phyloP scores from a whole-genome alignment of 2,797 vertebrate genomes.

The Australoheros facetus region DNA sequence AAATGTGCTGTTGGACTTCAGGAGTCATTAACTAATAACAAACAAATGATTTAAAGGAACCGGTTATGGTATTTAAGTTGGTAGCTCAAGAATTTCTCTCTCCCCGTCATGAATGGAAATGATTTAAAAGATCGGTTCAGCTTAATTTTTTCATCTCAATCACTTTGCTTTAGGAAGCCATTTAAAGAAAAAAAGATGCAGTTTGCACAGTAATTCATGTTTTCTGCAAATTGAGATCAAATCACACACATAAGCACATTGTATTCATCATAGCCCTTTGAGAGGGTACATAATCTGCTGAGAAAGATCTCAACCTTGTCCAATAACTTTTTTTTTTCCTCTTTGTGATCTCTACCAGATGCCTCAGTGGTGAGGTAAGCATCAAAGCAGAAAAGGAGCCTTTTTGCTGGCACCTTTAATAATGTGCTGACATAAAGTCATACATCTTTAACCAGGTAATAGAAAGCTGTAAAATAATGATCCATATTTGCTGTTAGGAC shows the following conservation, averaged over 20 bases:
- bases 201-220: slow-evolving; percentile 9
- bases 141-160: slow-evolving; percentile 18
- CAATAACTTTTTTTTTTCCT: slow-evolving; percentile 32
- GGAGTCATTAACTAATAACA: slow-evolving; percentile 80
- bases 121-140: slow-evolving; percentile 1
- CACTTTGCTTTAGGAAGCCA: background rate
- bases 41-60: slow-evolving; percentile 76
- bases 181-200: background rate
- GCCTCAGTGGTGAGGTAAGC: slow-evolving; percentile 61
- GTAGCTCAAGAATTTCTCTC: slow-evolving; percentile 37
- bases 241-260: slow-evolving; percentile 42
- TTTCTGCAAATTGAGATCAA: slow-evolving; percentile 43
- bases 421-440: slow-evolving; percentile 79
- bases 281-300: slow-evolving; percentile 36
- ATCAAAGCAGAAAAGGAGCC: slow-evolving; percentile 38
- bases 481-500: slow-evolving; percentile 76
- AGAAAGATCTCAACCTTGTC: slow-evolving; percentile 45
- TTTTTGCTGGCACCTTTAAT: slow-evolving; percentile 66
- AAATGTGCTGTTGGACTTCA: slow-evolving; percentile 77
- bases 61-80: slow-evolving; percentile 40
- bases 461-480: slow-evolving; percentile 75
- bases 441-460: slow-evolving; percentile 78
- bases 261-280: slow-evolving; percentile 37
- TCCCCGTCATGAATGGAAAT: slow-evolving; percentile 8
- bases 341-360: slow-evolving; percentile 40